Base-by-base conservation (phyloP, 2,113 vertebrate genomes). In the Apodemus sylvaticus region DNA sequence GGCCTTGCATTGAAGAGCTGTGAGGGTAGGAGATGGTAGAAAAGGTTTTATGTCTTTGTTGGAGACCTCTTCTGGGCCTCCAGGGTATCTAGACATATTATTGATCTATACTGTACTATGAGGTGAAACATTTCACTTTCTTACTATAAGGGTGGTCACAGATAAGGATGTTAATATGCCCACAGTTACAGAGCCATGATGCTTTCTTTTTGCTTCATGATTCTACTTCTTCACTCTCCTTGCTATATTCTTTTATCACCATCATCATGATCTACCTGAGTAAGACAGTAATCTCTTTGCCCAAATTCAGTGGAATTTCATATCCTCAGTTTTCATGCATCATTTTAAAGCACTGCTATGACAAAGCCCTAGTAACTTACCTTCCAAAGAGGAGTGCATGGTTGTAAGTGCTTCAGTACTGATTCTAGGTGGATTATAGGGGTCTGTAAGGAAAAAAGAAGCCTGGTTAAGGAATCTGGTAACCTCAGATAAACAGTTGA, bases 371-470 rank as follows among this genome's bases (percentile, higher is more conserved):
- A 89, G 31, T 78, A 95, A 91, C 82, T 96, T 81, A 97, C 97
- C 55, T 93, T 96, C 42, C 36, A 79, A 71, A 36, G 45, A 17
- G 19, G 11, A 78, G 36, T 70, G 20, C 16, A 19, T 64, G 16
- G 77, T 79, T 94, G 95, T 86, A 78, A 45, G 3, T 90, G 68
- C 12, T 45, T 94, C 96, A 83, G 78, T 97, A n/a, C 86, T 93
- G 60, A 39, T 79, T 58, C 76, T 85, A 24, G 29, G 3, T 91
- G 29, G 5, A 16, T 95, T 91, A 73, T 89, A 93, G 1, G 78
- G 79, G 16, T 91, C 96, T 97, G 73, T 2, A 97, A 96, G 29
- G 51, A 81, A 51, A 87, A 94, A 88, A 2, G 4, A 16, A 88
- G 1, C 7, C 3, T 1, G 42, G n/a, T 96, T 22, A 94, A 89